These are phyloP conservation scores for Ranitomeya variabilis DNA, from an alignment of 2,113 vertebrate genomes.

Conservation along the genomic window DNA sequence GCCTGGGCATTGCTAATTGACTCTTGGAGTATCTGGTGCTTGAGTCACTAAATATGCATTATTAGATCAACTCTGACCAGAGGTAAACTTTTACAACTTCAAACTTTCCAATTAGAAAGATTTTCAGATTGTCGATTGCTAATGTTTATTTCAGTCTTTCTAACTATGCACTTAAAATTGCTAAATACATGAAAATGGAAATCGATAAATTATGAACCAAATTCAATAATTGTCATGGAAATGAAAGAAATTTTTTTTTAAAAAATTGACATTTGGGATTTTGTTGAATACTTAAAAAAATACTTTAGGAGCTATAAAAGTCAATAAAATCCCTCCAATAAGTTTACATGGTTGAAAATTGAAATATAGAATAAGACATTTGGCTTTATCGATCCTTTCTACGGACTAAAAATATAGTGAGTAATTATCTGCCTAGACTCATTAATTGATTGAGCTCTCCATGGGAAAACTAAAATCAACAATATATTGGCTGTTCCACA, in stretches of 20 bases:
- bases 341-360: constrained; percentile 56
- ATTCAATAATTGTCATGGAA: not conserved
- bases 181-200: not conserved
- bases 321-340: constrained; percentile 15
- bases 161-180: not conserved
- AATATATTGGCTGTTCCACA: constrained; percentile 76
- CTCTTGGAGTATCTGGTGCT: constrained; percentile 71
- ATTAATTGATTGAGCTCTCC: constrained; percentile 81
- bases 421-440: constrained; percentile 85
- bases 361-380: constrained; percentile 81
- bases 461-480: constrained; percentile 76
- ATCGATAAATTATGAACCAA: not conserved
- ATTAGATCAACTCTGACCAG: constrained; percentile 57
- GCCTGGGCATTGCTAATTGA: constrained; percentile 75
- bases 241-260: not conserved
- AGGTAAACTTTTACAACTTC: constrained; percentile 49
- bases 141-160: not conserved
- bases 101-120: not conserved
- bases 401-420: constrained; percentile 79
- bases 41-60: constrained; percentile 69
- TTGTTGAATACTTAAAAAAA: not conserved
- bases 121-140: not conserved
- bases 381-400: constrained; percentile 87
- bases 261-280: not conserved
- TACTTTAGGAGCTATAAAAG: not conserved